Conservation (phyloP, 2,888 invertebrate genomes). For the Drosophila hamatofila region DNA sequence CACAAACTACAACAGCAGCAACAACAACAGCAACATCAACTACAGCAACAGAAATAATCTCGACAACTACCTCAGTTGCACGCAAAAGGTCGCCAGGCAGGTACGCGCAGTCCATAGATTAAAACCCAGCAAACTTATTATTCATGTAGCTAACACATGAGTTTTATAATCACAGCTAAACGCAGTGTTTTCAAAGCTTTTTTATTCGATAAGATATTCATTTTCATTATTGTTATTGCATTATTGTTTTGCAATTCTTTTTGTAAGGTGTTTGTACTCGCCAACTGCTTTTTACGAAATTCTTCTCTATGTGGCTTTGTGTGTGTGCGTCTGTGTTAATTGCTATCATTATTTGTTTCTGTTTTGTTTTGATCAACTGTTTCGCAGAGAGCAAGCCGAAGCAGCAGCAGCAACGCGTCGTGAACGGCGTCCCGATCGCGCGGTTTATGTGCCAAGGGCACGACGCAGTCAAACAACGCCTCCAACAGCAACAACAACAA, state of each 20-base stretch:
- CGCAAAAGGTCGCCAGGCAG: constrained; percentile 54
- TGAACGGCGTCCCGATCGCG: constrained; percentile 90
- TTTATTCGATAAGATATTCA: not conserved
- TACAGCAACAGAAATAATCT: constrained; percentile 39
- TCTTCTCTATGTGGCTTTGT: constrained; percentile 36
- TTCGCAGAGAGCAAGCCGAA: constrained; percentile 75
- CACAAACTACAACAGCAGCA: constrained; percentile 45
- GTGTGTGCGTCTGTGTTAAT: constrained; percentile 30
- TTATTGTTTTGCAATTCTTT: constrained; percentile 18
- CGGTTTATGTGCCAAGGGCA: constrained; percentile 92
- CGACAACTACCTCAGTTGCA: constrained; percentile 53
- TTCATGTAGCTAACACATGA: not conserved
- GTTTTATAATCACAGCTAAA: not conserved
- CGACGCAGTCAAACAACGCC: constrained; percentile 86
- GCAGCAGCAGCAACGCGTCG: constrained; percentile 83
- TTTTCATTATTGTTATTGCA: constrained; percentile 1
- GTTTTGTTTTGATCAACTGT: constrained; percentile 71
- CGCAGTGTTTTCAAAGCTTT: not conserved
- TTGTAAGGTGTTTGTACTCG: constrained; percentile 20
- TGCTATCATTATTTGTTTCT: constrained; percentile 44
- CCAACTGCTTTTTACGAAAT: constrained; percentile 61
- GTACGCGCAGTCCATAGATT: constrained; percentile 28
- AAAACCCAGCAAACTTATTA: not conserved
- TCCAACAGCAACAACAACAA: constrained; percentile 73
- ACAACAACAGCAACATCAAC: constrained; percentile 36